phyloP scores from a whole-genome alignment of 2,888 invertebrate genomes.

The Gonocerus acuteangulatus region DNA sequence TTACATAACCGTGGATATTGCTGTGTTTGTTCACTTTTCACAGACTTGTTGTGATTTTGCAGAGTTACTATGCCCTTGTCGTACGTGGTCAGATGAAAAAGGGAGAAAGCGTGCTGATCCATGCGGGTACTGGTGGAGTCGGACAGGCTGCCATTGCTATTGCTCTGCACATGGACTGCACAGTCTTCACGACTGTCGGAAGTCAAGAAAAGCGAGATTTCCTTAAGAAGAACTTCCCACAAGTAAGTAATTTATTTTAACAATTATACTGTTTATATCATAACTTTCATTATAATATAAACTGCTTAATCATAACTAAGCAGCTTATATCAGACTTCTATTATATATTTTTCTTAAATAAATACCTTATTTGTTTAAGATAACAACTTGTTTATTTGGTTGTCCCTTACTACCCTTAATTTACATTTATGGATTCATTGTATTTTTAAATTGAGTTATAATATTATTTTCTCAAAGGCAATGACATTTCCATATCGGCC shows the following conservation, averaged over 20 bases:
- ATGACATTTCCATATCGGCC: no score
- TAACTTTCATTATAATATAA: background rate
- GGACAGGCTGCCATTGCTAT: slow-evolving; percentile 96
- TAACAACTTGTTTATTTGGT: no score
- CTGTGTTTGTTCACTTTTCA: no score
- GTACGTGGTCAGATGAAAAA: slow-evolving; percentile 77
- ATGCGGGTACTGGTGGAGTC: slow-evolving; percentile 92
- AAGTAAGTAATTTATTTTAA: slow-evolving; percentile 39
- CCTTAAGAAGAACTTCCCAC: slow-evolving; percentile 78
- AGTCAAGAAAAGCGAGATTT: slow-evolving; percentile 81
- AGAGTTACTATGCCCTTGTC: slow-evolving; percentile 78
- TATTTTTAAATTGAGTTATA: no score
- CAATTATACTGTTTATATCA: background rate
- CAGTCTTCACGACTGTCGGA: slow-evolving; percentile 89
- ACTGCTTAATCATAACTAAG: background rate
- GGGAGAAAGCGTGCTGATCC: slow-evolving; percentile 80
- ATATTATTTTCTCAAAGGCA: no score
- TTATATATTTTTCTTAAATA: no score
- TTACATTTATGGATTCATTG: no score
- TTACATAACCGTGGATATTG: no score
- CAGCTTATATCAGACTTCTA: background rate
- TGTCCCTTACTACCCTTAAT: no score
- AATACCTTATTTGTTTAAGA: no score
- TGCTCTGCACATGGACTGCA: slow-evolving; percentile 80
- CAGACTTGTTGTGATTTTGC: no score